phyloP scores from a whole-genome alignment of 1,140 invertebrate genomes.

The Penaeus vannamei region DNA sequence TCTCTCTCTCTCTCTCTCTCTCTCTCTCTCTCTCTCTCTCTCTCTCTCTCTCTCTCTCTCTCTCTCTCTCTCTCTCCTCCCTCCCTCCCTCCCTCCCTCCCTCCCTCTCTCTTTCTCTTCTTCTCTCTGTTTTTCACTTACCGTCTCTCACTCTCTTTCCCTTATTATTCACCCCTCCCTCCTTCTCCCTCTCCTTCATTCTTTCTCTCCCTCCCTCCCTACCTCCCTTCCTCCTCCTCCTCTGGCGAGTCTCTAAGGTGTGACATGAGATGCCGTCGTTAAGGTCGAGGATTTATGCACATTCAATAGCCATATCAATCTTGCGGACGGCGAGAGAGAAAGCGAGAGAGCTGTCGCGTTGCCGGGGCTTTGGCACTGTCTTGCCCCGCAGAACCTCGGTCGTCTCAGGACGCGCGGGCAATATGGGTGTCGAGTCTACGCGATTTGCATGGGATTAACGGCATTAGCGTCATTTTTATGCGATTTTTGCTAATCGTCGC shows the following conservation, averaged over 20 bases:
- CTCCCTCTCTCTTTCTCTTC: not conserved
- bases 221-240: not conserved
- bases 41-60: not conserved
- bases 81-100: not conserved
- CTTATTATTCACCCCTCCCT: not conserved
- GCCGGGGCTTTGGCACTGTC: too few relatives aligned
- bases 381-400: too few relatives aligned
- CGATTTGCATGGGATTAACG: too few relatives aligned
- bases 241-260: not conserved
- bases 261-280: too few relatives aligned
- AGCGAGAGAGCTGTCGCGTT: too few relatives aligned
- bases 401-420: too few relatives aligned
- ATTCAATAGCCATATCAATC: conserved; percentile 6
- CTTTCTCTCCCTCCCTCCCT: not conserved
- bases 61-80: not conserved
- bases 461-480: too few relatives aligned
- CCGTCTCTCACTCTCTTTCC: not conserved
- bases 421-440: too few relatives aligned
- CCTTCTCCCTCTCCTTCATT: not conserved
- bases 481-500: too few relatives aligned
- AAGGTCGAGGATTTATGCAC: conserved; percentile 6
- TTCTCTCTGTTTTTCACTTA: not conserved
- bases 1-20: not conserved
- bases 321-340: not conserved
- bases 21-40: not conserved